These are phyloP conservation scores for Montifringilla adamsi DNA, from an alignment of 2,113 vertebrate genomes.

Conservation along the genomic window DNA sequence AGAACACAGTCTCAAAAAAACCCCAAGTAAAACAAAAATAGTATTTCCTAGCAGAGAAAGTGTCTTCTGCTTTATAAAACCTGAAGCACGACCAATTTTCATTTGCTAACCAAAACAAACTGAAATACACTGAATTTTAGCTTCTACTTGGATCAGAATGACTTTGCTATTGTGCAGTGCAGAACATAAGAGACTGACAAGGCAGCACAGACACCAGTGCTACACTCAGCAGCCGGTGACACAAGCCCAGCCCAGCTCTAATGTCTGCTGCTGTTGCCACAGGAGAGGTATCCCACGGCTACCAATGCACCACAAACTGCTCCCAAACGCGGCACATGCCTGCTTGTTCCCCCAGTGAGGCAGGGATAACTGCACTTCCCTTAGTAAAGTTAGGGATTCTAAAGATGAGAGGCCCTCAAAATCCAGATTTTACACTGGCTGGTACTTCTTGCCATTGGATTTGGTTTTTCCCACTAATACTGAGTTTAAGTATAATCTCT, in stretches of 20 bases:
- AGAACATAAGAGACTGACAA: neutral
- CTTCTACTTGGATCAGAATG: neutral
- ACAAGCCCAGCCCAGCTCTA: neutral
- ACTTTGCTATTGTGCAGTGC: neutral
- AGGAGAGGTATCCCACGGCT: neutral
- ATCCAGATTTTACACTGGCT: neutral
- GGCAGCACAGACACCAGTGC: neutral
- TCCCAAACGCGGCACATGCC: neutral
- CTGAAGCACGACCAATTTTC: neutral
- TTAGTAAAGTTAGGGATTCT: neutral
- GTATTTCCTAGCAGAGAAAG: neutral
- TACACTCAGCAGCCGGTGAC: neutral
- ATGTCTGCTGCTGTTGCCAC: neutral
- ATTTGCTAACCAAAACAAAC: neutral
- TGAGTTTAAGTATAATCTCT: neutral
- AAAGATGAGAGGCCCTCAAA: neutral
- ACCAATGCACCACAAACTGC: neutral
- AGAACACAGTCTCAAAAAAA: neutral
- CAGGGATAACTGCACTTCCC: neutral
- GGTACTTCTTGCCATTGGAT: neutral
- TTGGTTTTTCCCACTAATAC: neutral
- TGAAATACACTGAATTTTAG: neutral
- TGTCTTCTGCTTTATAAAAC: neutral
- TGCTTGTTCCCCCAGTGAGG: neutral
- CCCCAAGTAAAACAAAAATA: neutral